Evolutionary conservation across 2,797 vertebrate species (phyloP).

Genomic region (Trachurus trachurus): DNA sequence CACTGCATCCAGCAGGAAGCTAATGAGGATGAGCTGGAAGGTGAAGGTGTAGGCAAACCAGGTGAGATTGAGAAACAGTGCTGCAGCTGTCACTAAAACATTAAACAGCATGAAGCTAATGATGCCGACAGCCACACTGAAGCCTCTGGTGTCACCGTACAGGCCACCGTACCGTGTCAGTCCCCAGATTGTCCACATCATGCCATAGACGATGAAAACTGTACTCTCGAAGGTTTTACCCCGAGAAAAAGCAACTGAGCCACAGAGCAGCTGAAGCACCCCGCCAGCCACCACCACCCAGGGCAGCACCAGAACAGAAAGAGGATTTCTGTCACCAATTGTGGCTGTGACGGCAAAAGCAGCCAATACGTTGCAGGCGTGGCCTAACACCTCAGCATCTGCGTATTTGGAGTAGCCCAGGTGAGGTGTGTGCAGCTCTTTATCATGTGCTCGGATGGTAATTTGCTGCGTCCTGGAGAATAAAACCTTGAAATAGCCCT

Average conservation of each 20-base stretch:
- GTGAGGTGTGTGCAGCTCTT: conserved; percentile 83
- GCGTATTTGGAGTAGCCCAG: conserved; percentile 92
- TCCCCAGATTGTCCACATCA: conserved; percentile 93
- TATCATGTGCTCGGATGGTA: conserved; percentile 81
- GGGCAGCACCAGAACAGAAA: conserved; percentile 85
- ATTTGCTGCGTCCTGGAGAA: conserved; percentile 70
- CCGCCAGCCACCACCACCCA: conserved; percentile 91
- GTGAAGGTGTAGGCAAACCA: conserved; percentile 89
- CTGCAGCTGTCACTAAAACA: conserved; percentile 84
- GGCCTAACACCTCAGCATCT: conserved; percentile 88
- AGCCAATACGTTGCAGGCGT: conserved; percentile 88
- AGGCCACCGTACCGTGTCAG: conserved; percentile 86
- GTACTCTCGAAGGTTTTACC: conserved; percentile 94
- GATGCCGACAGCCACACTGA: conserved; percentile 87
- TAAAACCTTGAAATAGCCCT: conserved; percentile 73
- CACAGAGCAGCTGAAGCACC: conserved; percentile 86
- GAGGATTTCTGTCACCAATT: conserved; percentile 70
- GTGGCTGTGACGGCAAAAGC: conserved; percentile 87
- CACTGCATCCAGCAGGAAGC: conserved; percentile 90
- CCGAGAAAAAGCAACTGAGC: conserved; percentile 88
- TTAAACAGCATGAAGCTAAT: conserved; percentile 91
- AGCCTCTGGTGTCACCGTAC: conserved; percentile 83
- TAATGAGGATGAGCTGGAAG: conserved; percentile 89
- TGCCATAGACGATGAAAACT: conserved; percentile 88
- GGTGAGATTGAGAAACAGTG: conserved; percentile 85